phyloP scores from a whole-genome alignment of 2,888 invertebrate genomes.

The Athripsodes cinereus region DNA sequence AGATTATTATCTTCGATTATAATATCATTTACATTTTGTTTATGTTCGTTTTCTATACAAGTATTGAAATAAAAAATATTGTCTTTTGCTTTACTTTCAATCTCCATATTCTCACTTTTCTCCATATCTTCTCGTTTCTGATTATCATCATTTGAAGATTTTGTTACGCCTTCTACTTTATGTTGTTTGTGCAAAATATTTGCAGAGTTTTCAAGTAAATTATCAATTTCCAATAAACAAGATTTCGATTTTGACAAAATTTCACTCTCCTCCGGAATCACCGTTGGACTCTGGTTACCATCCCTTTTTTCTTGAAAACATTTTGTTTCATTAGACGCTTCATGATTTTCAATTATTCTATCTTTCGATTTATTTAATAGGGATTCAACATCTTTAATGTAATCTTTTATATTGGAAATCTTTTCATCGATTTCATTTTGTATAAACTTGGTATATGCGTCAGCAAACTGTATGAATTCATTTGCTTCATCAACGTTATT shows the following conservation, averaged over 20 bases:
- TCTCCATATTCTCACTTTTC: too few species aligned
- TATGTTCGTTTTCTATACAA: too few species aligned
- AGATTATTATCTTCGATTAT: too few species aligned
- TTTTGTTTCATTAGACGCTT: conserved; percentile 11
- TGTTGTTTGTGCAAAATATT: conserved; percentile 38
- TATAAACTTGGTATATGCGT: conserved; percentile 33
- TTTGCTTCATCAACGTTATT: conserved; percentile 30
- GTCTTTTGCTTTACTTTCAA: conserved; percentile 32
- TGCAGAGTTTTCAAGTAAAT: conserved; percentile 39
- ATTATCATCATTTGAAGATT: background rate
- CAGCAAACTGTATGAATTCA: conserved; percentile 37
- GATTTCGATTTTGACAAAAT: conserved; percentile 41
- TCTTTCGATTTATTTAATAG: conserved; percentile 42
- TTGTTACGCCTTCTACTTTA: background rate
- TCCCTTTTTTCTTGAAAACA: background rate
- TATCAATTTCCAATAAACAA: conserved; percentile 44
- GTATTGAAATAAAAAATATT: too few species aligned
- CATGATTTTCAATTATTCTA: conserved; percentile 38
- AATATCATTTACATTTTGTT: too few species aligned
- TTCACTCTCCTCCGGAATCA: conserved; percentile 12
- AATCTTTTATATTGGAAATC: conserved; percentile 45
- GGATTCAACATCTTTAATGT: conserved; percentile 43
- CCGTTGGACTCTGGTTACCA: background rate
- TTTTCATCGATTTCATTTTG: conserved; percentile 47
- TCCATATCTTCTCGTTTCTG: too few species aligned